phyloP scores from a whole-genome alignment of 2,113 vertebrate genomes.

The Nyctibius bracteatus region DNA sequence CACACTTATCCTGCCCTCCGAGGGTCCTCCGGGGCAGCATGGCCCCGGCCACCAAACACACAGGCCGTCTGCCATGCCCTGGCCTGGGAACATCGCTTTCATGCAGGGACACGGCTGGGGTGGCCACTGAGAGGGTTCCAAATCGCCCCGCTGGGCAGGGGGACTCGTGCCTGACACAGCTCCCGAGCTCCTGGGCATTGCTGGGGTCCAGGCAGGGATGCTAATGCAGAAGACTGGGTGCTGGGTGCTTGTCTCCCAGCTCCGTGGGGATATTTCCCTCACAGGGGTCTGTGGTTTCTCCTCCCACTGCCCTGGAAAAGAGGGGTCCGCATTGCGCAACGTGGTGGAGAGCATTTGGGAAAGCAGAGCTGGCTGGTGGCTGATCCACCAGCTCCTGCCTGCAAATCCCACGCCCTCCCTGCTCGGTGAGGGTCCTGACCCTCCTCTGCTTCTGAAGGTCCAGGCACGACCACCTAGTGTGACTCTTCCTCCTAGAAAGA shows the following conservation, averaged over 20 bases:
- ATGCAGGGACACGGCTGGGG: background rate
- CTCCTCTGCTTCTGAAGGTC: background rate
- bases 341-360: background rate
- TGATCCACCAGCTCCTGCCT: background rate
- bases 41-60: rapidly evolving
- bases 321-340: rapidly evolving
- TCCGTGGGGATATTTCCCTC: rapidly evolving
- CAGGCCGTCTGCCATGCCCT: background rate
- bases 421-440: background rate
- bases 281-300: background rate
- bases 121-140: background rate
- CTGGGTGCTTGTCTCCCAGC: rapidly evolving
- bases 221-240: background rate
- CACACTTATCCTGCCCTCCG: constrained; percentile 31
- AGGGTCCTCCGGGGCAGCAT: background rate
- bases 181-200: background rate
- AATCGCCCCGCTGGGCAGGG: rapidly evolving
- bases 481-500: background rate
- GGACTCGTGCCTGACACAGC: background rate
- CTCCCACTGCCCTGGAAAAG: background rate
- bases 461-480: rapidly evolving
- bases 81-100: rapidly evolving
- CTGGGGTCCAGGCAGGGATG: rapidly evolving
- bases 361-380: background rate
- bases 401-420: background rate